Conservation (phyloP, 1,140 invertebrate genomes). For the Lysiphlebus fabarum region DNA sequence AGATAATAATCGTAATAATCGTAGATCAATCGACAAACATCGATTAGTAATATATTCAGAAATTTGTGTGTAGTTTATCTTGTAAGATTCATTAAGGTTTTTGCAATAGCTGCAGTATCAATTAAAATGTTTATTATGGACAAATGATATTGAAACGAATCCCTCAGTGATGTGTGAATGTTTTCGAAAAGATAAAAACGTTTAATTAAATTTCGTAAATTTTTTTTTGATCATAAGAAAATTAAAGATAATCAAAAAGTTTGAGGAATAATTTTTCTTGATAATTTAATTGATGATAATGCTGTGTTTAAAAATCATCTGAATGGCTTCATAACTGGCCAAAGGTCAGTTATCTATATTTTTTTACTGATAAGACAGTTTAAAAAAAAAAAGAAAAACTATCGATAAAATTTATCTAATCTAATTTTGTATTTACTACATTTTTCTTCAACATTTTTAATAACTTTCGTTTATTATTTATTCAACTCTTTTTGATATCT, state of each 20-base stretch:
- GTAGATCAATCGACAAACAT: conserved; percentile 23
- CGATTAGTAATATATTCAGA: conserved; percentile 38
- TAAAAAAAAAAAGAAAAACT: not conserved
- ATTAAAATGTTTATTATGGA: too few relatives aligned
- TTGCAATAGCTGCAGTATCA: too few relatives aligned
- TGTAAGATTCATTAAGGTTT: not conserved
- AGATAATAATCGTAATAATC: conserved; percentile 22
- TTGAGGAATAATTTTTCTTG: conserved; percentile 20
- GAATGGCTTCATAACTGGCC: conserved; percentile 34
- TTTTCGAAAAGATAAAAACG: too few relatives aligned
- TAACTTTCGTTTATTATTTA: too few relatives aligned
- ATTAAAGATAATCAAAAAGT: too few relatives aligned
- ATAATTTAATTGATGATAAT: conserved; percentile 22
- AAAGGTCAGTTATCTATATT: conserved; percentile 36
- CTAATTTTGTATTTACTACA: not conserved
- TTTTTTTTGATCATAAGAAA: too few relatives aligned
- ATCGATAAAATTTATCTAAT: not conserved
- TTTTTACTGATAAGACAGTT: conserved; percentile 11
- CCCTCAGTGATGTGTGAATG: too few relatives aligned
- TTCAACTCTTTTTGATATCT: too few relatives aligned
- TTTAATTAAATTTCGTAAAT: too few relatives aligned
- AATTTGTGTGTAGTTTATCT: conserved; percentile 36
- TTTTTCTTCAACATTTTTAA: too few relatives aligned
- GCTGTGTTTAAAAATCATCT: conserved; percentile 22
- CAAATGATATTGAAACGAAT: not conserved